Conservation (phyloP, 2,113 vertebrate species). For the zebrafish (Danio rerio) region DNA sequence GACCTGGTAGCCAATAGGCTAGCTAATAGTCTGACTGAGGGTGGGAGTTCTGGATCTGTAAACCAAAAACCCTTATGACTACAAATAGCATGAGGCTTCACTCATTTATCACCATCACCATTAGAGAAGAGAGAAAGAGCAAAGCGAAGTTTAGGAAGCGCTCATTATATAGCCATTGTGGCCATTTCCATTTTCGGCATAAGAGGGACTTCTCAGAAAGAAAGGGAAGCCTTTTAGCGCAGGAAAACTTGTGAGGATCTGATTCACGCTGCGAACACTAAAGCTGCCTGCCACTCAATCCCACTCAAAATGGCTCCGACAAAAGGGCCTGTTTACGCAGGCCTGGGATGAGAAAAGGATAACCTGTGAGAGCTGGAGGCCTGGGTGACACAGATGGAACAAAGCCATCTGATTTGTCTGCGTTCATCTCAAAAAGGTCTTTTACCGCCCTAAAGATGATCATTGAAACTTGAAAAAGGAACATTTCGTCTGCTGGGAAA, state of each 20-base stretch:
- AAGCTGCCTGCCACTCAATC: conserved; percentile 46
- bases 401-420: conserved; percentile 29
- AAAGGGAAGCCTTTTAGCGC: conserved; percentile 33
- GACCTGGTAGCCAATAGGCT: neutral
- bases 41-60: neutral
- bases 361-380: conserved; percentile 38
- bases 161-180: neutral
- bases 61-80: neutral
- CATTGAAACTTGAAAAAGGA: conserved; percentile 33
- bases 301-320: conserved; percentile 26
- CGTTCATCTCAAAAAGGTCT: conserved; percentile 35
- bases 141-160: conserved; percentile 22
- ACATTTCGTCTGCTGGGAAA: conserved; percentile 15
- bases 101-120: neutral
- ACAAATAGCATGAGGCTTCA: neutral
- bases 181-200: neutral
- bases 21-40: neutral
- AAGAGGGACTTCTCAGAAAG: conserved; percentile 3
- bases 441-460: conserved; percentile 34
- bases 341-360: conserved; percentile 48
- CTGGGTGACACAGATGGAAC: conserved; percentile 21
- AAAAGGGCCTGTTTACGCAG: conserved; percentile 46
- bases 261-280: conserved; percentile 36
- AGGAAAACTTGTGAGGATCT: conserved; percentile 19
- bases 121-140: conserved; percentile 6